Conservation (phyloP, 2,797 vertebrate species). For the Falco cherrug region DNA sequence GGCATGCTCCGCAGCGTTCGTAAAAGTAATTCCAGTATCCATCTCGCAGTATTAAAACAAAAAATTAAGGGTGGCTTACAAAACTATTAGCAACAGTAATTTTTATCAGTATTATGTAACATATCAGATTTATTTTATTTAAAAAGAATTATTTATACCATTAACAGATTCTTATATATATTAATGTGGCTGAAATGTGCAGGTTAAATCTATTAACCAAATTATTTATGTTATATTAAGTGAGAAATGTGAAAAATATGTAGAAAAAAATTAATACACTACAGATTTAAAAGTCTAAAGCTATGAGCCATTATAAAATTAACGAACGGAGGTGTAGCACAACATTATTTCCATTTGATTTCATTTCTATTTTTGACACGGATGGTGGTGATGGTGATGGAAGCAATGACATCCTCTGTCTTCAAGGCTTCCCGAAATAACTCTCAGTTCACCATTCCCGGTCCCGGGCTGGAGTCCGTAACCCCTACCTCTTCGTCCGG, state of each 20-base stretch:
- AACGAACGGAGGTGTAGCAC: constrained; percentile 72
- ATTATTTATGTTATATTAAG: constrained; percentile 86
- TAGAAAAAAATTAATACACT: constrained; percentile 78
- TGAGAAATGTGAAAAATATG: constrained; percentile 81
- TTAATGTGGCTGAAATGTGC: constrained; percentile 84
- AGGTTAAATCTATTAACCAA: constrained; percentile 86
- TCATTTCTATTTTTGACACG: constrained; percentile 25
- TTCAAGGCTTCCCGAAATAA: not conserved
- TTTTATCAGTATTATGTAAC: constrained; percentile 86
- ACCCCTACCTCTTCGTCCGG: not conserved
- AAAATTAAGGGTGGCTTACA: constrained; percentile 72
- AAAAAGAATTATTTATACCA: constrained; percentile 86
- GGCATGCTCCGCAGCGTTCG: not conserved
- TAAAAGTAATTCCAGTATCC: constrained; percentile 31
- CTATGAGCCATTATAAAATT: constrained; percentile 78
- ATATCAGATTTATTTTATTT: constrained; percentile 90
- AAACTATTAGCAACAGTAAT: constrained; percentile 71
- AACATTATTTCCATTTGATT: constrained; percentile 59
- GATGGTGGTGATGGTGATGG: constrained; percentile 38
- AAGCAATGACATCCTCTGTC: not conserved
- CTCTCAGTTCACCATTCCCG: not conserved
- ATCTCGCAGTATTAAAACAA: constrained; percentile 51
- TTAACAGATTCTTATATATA: constrained; percentile 86
- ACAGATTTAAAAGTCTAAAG: constrained; percentile 79
- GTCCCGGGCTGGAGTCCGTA: not conserved